Conservation (phyloP, 2,797 vertebrate species). For the Rhincodon typus region DNA sequence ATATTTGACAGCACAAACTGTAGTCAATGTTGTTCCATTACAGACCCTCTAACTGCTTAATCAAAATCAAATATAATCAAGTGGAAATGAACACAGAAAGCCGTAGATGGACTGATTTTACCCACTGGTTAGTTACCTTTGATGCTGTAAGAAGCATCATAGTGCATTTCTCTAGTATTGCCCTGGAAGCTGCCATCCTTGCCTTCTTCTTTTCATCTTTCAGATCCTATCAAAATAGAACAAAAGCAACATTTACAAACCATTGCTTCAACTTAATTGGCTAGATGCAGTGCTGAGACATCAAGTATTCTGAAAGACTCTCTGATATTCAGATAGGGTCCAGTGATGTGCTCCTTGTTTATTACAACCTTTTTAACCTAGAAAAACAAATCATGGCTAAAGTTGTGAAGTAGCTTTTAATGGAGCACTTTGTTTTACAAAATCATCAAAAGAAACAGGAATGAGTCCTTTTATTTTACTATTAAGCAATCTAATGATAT, state of each 20-base stretch:
- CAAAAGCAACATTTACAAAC: constrained; percentile 23
- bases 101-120: not conserved
- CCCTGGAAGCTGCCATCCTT: constrained; percentile 87
- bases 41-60: not conserved
- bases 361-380: not conserved
- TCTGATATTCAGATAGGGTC: no score
- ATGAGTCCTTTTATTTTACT: not conserved
- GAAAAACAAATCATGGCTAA: not conserved
- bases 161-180: constrained; percentile 95
- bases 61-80: not conserved
- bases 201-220: constrained; percentile 98
- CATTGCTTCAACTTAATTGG: constrained; percentile 1
- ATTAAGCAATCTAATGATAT: not conserved
- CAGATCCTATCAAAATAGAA: constrained; percentile 69
- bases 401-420: not conserved
- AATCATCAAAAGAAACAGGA: not conserved
- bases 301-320: not conserved
- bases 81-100: no score
- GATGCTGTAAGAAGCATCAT: constrained; percentile 99
- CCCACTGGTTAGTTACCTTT: constrained; percentile 64
- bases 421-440: not conserved
- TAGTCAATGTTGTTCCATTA: not conserved
- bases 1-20: not conserved
- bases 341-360: not conserved
- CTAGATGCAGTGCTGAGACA: not conserved